Conservation (phyloP, 2,888 invertebrate species). For the Augiades crinisus region DNA sequence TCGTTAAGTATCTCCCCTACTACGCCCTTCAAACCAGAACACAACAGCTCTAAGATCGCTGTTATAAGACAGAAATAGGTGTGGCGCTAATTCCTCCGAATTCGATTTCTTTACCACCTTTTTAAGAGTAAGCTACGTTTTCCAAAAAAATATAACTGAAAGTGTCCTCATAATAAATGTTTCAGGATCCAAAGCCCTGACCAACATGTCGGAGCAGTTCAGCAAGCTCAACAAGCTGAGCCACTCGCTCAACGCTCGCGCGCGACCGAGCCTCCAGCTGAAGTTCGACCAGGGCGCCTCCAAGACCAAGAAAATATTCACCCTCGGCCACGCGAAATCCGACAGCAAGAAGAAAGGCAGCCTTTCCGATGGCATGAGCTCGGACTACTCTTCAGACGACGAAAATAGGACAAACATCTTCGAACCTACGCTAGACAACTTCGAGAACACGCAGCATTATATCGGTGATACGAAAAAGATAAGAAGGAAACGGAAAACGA, state of each 20-base stretch:
- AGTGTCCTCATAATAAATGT: too few relatives aligned
- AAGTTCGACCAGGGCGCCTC: slow-evolving; percentile 70
- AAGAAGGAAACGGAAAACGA: slow-evolving; percentile 54
- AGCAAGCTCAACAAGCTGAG: slow-evolving; percentile 90
- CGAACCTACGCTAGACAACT: slow-evolving; percentile 75
- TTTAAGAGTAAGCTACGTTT: too few relatives aligned
- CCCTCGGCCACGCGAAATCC: slow-evolving; percentile 65
- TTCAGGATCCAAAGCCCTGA: slow-evolving; percentile 91
- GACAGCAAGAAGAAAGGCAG: slow-evolving; percentile 83
- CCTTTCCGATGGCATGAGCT: slow-evolving; percentile 83
- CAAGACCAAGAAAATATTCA: slow-evolving; percentile 74
- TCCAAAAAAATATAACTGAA: too few relatives aligned
- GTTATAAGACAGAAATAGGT: too few relatives aligned
- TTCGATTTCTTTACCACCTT: too few relatives aligned
- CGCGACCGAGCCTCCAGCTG: slow-evolving; percentile 76
- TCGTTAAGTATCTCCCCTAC: too few relatives aligned
- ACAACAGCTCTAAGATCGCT: too few relatives aligned
- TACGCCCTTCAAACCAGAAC: too few relatives aligned
- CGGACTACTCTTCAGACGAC: slow-evolving; percentile 78
- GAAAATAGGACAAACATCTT: slow-evolving; percentile 74
- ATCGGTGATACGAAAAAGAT: slow-evolving; percentile 55
- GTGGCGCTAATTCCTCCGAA: too few relatives aligned
- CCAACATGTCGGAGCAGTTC: slow-evolving; percentile 93
- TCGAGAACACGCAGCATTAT: slow-evolving; percentile 73
- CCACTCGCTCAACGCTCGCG: slow-evolving; percentile 82